Percentiles rank a stretch among this genome's conserved stretches.
These are phyloP conservation scores for Cephalotes varians DNA, from an alignment of 2,888 invertebrate genomes.

Conservation along the genomic window DNA sequence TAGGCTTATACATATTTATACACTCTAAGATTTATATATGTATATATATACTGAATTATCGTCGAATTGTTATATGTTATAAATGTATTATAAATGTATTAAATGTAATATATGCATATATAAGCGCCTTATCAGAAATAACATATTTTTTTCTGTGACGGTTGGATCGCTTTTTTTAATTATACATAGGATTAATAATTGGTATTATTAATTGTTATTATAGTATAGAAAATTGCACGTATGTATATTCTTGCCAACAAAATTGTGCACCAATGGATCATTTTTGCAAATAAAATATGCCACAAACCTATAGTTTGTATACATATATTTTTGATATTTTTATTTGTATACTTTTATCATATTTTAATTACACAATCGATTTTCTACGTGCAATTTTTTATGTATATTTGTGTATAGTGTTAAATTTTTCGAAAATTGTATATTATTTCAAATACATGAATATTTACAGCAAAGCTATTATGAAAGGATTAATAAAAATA, in stretches of 20 bases:
- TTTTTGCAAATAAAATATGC: conserved; percentile 8
- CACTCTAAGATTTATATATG: conserved; percentile 40
- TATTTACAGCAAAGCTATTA: background rate
- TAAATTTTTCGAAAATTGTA: conserved; percentile 10
- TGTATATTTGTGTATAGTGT: conserved; percentile 42
- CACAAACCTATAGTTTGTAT: background rate
- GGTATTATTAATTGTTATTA: conserved; percentile 13
- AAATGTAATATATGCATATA: conserved; percentile 22
- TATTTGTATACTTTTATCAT: background rate
- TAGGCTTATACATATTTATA: conserved; percentile 49
- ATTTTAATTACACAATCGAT: background rate
- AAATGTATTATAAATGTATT: conserved; percentile 30
- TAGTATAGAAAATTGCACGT: background rate
- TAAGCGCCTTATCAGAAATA: conserved; percentile 5
- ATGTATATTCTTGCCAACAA: background rate
- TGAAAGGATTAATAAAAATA: conserved; percentile 32
- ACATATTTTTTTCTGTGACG: conserved; percentile 56
- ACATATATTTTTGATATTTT: conserved; percentile 4
- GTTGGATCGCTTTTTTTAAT: background rate
- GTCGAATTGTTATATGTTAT: conserved; percentile 22
- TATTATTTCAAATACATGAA: background rate
- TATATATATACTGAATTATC: background rate
- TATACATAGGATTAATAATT: background rate
- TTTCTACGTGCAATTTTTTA: conserved; percentile 4
- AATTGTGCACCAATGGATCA: background rate